Percentiles rank a stretch among this genome's conserved stretches.
Conservation (phyloP, 35 echinoderm and acorn worm species). For the Stichopus chloronotus region DNA sequence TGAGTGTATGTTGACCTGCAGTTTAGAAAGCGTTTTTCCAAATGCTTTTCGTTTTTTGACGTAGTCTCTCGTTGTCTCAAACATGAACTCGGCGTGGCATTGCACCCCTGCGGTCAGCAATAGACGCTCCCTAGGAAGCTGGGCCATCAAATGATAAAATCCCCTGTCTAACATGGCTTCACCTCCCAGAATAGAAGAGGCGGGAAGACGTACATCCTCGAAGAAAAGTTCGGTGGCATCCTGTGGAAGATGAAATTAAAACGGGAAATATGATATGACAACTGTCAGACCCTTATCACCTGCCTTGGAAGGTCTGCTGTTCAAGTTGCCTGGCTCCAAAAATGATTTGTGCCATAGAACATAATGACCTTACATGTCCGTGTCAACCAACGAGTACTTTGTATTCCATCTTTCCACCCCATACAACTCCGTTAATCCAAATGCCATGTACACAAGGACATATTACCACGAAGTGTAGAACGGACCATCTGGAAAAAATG, state of each 20-base stretch:
- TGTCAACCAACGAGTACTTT: too few relatives aligned
- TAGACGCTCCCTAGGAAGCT: constrained; percentile 77
- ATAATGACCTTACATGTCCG: too few relatives aligned
- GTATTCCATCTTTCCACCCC: too few relatives aligned
- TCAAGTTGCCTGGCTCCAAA: too few relatives aligned
- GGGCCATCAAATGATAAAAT: constrained; percentile 82
- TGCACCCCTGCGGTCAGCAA: constrained; percentile 29
- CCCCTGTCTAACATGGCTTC: constrained; percentile 64
- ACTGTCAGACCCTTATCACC: background rate
- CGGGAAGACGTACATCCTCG: constrained; percentile 85
- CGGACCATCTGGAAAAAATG: too few relatives aligned
- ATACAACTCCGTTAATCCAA: too few relatives aligned
- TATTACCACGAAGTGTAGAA: too few relatives aligned
- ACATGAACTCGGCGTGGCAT: constrained; percentile 68
- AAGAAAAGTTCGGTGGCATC: constrained; percentile 83
- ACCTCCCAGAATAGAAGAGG: constrained; percentile 60
- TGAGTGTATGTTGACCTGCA: constrained; percentile 68
- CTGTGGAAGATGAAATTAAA: constrained; percentile 37
- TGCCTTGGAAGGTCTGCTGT: too few relatives aligned
- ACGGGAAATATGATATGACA: background rate
- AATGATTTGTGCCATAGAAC: too few relatives aligned
- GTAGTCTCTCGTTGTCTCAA: constrained; percentile 83
- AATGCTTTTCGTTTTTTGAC: constrained; percentile 82
- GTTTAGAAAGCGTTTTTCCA: constrained; percentile 70
- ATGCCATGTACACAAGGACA: too few relatives aligned